Evolutionary conservation across 2,888 invertebrate genomes (phyloP), one percentile per base, ranked within the genome.

Genomic region (Cosmia trapezina): DNA sequence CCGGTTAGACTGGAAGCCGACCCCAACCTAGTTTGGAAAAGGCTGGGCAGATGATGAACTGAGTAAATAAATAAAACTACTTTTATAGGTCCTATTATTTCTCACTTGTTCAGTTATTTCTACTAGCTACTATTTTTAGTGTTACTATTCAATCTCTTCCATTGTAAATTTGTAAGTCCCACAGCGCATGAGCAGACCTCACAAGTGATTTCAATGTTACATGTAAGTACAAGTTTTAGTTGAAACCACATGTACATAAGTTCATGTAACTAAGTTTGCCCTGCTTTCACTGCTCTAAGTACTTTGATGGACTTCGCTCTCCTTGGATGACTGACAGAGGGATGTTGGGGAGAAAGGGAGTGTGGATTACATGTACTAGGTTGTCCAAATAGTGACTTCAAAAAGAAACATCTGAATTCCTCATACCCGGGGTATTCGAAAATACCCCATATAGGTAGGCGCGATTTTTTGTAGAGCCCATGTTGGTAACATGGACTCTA

Each of bases 221-320:
- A 62, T 45, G 61, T 65, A 43, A 43, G 41, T 28, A n/a, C 49
- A 75, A 62, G 53, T 75, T 70, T 45, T 11, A 69, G 69, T 65
- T 71, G 28, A n/a, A 37, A 75, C 80, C 80, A 69, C 76, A 57
- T 57, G 62, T 37, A 37, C 6, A 0, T 63, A 80, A 75, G 54
- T 80, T 54, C 76, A 45, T 70, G 70, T 75, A 75, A 80, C 70
- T 69, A 49, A 70, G 76, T 78, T 80, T 69, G 47, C 19, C 47
- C 19, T 28, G 43, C 28, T 66, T 51, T 41, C 4, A 33, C 11
- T 53, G 28, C 45, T 61, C 45, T 57, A 68, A 56, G 64, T 54
- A 66, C 65, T 75, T 78, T 75, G 61, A 65, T 69, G 47, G 62
- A 70, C 76, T 75, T 65, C 43, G 22, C 28, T 22, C 28, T 61